These are phyloP conservation scores for Trichoplax adhaerens DNA, from an alignment of 37 sponge, comb jelly and placozoan genomes.

Conservation along the genomic window DNA sequence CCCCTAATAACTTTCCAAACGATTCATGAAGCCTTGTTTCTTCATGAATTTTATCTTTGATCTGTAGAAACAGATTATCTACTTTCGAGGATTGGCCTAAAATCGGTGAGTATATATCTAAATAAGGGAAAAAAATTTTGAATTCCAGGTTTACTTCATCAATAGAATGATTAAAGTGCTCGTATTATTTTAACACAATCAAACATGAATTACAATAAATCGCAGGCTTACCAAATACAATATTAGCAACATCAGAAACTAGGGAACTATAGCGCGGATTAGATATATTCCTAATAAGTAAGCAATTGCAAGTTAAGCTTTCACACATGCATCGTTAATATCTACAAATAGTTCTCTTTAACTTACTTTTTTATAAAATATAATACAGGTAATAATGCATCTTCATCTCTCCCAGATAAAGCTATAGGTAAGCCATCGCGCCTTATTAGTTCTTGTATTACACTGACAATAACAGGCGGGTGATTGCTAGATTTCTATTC, in stretches of 20 bases:
- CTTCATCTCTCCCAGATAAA: slow-evolving; percentile 58
- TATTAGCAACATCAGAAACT: slow-evolving; percentile 33
- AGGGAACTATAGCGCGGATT: slow-evolving; percentile 36
- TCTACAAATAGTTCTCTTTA: slow-evolving; percentile 3
- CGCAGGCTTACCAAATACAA: slow-evolving; percentile 30
- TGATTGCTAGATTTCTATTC: not conserved
- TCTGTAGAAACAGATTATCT: slow-evolving; percentile 8
- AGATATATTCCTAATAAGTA: slow-evolving; percentile 14
- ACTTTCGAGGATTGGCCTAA: slow-evolving; percentile 10
- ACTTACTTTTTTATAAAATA: slow-evolving; percentile 39
- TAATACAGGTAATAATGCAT: slow-evolving; percentile 64
- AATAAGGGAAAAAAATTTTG: not conserved
- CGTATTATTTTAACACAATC: no score
- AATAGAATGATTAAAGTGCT: no score
- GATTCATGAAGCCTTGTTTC: no score
- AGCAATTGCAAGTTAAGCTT: not conserved
- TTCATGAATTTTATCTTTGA: no score
- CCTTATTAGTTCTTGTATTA: slow-evolving; percentile 77
- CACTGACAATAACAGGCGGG: slow-evolving; percentile 36
- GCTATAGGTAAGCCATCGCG: slow-evolving; percentile 69
- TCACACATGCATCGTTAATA: not conserved
- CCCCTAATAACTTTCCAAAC: no score
- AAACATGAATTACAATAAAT: no score
- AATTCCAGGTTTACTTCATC: no score
- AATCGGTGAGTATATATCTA: slow-evolving; percentile 37